These are phyloP conservation scores for Esox niger DNA, from an alignment of 2,113 vertebrate genomes.

Conservation along the genomic window DNA sequence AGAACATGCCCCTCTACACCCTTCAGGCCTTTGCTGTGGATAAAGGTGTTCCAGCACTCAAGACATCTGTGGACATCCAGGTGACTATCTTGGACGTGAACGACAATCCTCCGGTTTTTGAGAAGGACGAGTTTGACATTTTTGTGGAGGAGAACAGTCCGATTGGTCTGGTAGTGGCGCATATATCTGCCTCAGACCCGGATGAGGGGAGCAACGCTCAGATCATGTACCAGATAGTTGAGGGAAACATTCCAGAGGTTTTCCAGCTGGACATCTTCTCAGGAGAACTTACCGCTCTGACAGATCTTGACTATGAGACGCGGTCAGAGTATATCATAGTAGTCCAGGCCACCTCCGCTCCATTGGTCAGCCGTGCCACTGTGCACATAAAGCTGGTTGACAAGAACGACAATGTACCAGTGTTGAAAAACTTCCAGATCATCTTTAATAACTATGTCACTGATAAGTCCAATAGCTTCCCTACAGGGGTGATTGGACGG, in stretches of 20 bases:
- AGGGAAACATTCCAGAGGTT: conserved; percentile 95
- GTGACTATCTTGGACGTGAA: conserved; percentile 90
- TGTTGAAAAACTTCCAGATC: conserved; percentile 93
- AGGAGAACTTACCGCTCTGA: conserved; percentile 86
- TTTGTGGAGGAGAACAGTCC: conserved; percentile 95
- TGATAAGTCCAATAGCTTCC: conserved; percentile 88
- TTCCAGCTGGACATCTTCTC: conserved; percentile 98
- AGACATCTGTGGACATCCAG: conserved; percentile 82
- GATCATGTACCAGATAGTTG: conserved; percentile 98
- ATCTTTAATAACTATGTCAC: conserved; percentile 98
- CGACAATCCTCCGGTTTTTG: conserved; percentile 92
- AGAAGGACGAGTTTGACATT: conserved; percentile 91
- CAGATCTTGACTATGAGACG: conserved; percentile 90
- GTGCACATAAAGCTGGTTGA: conserved; percentile 91
- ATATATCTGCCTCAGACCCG: conserved; percentile 88
- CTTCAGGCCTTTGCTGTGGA: conserved; percentile 86
- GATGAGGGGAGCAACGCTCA: conserved; percentile 96
- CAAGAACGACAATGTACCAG: conserved; percentile 87
- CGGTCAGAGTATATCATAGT: conserved; percentile 88
- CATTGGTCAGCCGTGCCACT: conserved; percentile 90
- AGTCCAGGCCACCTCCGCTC: conserved; percentile 93
- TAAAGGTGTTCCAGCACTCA: conserved; percentile 84
- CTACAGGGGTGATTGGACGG: conserved; percentile 84
- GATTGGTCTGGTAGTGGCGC: conserved; percentile 87
- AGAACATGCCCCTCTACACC: conserved; percentile 84